Base-by-base conservation (phyloP, 2,888 invertebrate species). In the Thymelicus lineola region DNA sequence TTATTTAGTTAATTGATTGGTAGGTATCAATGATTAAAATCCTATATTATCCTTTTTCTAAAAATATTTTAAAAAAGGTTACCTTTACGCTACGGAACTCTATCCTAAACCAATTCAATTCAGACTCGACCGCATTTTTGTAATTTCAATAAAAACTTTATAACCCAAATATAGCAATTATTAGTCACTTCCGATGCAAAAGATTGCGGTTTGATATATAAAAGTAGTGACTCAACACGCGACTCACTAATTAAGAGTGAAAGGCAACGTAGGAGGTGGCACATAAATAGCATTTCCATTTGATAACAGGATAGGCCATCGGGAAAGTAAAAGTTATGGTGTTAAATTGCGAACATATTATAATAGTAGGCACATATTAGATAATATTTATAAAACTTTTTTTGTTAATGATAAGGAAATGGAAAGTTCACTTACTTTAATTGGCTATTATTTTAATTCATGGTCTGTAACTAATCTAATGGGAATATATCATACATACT, bases 201-300 rank as follows among this genome's bases (percentile, higher is more conserved):
- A 75, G 75, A 75, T 75, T 77, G 76, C 71, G 77, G 81, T 74
- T 79, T 73, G 67, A 63, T 73, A 79, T 80, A 81, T 79, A 78
- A 80, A 79, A 77, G 72, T 71, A 79, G 73, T 82, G 82, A 84
- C 73, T 82, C 82, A 82, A 76, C 73, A 72, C 69, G 60, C 66
- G 71, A 75, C 48, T 80, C 79, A 81, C 81, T 82, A 82, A 82
- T 82, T 81, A 81, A 72, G 72, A 77, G 77, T 76, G 74, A 77
- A 75, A 79, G 74, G 75, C 70, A 68, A 70, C 67, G 72, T 71
- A 75, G 63, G 72, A 71, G 73, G 68, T 57, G 6, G 1, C 59
- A 46, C 45, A 45, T 60, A 14, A 46, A 68, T 53, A 68, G 46
- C 57, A 61, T 61, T 67, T 45, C 55, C 61, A 42, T 62, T 62